These are phyloP conservation scores for Oxyteleia sp. DNA, from an alignment of 2,888 invertebrate species.

Conservation along the genomic window DNA sequence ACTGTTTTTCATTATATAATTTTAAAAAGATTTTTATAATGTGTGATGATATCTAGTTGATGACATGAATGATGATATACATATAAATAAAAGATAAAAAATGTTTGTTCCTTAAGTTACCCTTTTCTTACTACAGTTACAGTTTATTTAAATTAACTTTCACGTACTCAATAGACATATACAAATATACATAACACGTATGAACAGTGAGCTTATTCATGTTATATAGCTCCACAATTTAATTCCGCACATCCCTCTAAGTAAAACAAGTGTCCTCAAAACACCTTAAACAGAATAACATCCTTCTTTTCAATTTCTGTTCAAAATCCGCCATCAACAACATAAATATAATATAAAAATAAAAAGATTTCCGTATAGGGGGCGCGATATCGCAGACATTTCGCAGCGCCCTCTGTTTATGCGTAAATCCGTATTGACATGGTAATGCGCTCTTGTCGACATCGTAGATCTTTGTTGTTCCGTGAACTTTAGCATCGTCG, in stretches of 20 bases:
- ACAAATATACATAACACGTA: too few species aligned
- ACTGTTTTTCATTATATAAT: too few species aligned
- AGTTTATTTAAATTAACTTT: too few species aligned
- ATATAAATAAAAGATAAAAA: too few species aligned
- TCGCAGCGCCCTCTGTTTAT: slow-evolving; percentile 38
- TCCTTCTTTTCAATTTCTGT: slow-evolving; percentile 27
- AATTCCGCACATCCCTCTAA: background rate
- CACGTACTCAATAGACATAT: too few species aligned
- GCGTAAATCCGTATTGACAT: slow-evolving; percentile 64
- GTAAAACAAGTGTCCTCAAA: background rate
- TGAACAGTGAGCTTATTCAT: too few species aligned
- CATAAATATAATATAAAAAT: slow-evolving; percentile 53
- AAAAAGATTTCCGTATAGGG: slow-evolving; percentile 28
- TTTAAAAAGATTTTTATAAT: too few species aligned
- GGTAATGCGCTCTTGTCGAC: slow-evolving; percentile 68
- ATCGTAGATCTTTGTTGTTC: slow-evolving; percentile 68
- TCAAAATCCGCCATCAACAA: slow-evolving; percentile 27
- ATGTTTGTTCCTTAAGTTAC: too few species aligned
- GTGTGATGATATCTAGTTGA: too few species aligned
- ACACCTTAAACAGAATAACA: background rate
- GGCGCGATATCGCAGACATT: slow-evolving; percentile 32
- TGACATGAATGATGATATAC: too few species aligned
- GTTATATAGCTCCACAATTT: too few species aligned
- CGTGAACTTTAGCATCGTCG: slow-evolving; percentile 61
- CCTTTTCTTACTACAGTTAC: too few species aligned